Evolutionary conservation across 2,888 invertebrate genomes (phyloP).

Genomic region (Aphrophora alni): DNA sequence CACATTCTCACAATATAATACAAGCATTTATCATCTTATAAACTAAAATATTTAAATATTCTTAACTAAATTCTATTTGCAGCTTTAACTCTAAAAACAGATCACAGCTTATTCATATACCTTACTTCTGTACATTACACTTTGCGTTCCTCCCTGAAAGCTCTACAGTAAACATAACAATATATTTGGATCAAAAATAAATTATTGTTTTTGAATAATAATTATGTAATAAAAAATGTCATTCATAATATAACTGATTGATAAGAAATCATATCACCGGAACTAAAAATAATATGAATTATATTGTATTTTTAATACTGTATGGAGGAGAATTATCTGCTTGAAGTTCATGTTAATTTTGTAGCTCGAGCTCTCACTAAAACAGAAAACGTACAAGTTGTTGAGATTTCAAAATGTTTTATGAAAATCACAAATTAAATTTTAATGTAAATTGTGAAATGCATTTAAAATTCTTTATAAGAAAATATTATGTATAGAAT

Average conservation of each 20-base stretch:
- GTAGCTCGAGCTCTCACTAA: slow-evolving; percentile 61
- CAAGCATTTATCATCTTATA: neutral
- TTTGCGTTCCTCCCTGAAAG: neutral
- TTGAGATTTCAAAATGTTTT: too few species aligned
- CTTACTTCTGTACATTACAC: neutral
- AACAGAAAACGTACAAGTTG: slow-evolving; percentile 53
- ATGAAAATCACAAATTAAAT: too few species aligned
- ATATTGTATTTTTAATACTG: neutral
- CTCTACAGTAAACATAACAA: neutral
- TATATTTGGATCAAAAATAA: neutral
- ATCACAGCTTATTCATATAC: neutral
- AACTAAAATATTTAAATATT: neutral
- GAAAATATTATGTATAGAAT: too few species aligned
- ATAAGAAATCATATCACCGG: neutral
- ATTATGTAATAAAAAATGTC: neutral
- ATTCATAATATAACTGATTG: neutral
- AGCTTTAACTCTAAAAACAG: neutral
- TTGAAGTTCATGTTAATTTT: neutral
- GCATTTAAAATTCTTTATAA: too few species aligned
- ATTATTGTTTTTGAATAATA: neutral
- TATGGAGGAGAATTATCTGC: neutral
- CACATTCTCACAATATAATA: neutral
- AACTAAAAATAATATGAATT: neutral
- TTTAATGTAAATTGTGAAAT: too few species aligned
- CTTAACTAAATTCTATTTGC: neutral